These are phyloP conservation scores for Drosophila arawakana DNA, from an alignment of 1,140 invertebrate genomes.

Conservation along the genomic window DNA sequence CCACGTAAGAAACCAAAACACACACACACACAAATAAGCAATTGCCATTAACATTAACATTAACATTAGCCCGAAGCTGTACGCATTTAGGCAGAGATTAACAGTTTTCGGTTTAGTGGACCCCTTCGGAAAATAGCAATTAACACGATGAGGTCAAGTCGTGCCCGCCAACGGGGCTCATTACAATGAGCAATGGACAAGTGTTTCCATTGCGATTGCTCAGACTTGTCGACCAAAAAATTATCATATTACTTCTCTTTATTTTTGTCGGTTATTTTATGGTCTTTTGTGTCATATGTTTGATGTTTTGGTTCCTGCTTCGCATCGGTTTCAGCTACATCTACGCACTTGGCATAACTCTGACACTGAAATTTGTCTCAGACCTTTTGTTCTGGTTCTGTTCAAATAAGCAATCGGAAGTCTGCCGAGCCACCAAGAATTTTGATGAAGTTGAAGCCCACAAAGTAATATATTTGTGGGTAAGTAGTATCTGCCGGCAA, in stretches of 20 bases:
- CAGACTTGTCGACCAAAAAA: constrained; percentile 23
- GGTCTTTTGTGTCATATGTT: constrained; percentile 42
- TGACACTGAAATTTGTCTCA: constrained; percentile 38
- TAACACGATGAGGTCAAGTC: constrained; percentile 66
- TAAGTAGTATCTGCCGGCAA: neutral
- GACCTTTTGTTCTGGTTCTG: constrained; percentile 37
- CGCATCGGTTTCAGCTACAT: constrained; percentile 34
- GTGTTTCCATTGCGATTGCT: constrained; percentile 30
- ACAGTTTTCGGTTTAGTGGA: constrained; percentile 40
- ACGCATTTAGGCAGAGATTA: constrained; percentile 57
- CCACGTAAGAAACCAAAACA: constrained; percentile 4
- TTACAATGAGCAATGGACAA: constrained; percentile 56
- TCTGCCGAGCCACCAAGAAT: constrained; percentile 29
- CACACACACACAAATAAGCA: neutral
- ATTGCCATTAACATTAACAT: constrained; percentile 43
- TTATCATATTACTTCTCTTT: constrained; percentile 47
- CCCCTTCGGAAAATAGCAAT: constrained; percentile 52
- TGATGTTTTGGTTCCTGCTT: constrained; percentile 53
- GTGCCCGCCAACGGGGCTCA: constrained; percentile 50
- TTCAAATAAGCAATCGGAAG: constrained; percentile 50
- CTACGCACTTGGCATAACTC: constrained; percentile 37
- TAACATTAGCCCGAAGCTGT: constrained; percentile 37
- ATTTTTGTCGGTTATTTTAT: neutral
- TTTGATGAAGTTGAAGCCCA: constrained; percentile 39
- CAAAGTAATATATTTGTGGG: neutral